These are phyloP conservation scores for Fregata magnificens DNA, from an alignment of 2,113 vertebrate species.

Conservation along the genomic window DNA sequence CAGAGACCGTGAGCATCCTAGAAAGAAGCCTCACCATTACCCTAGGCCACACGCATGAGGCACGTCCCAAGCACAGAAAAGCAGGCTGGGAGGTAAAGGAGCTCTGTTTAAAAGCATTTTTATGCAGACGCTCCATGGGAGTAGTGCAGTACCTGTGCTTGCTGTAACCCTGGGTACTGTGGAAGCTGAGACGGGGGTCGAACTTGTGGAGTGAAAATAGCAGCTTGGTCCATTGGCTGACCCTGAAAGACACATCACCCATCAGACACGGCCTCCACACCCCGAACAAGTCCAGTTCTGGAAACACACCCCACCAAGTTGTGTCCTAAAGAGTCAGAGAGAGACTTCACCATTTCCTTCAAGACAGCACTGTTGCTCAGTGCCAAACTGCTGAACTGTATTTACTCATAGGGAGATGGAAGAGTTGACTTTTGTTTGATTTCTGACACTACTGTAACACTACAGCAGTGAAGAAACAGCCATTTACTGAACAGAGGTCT, in stretches of 20 bases:
- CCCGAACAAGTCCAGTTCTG: not conserved
- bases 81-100: not conserved
- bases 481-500: not conserved
- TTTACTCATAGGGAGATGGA: not conserved
- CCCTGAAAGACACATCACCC: slow-evolving; percentile 65
- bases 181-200: slow-evolving; percentile 61
- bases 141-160: slow-evolving; percentile 66
- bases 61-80: not conserved
- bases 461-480: not conserved
- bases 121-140: fast-evolving
- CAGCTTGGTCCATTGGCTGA: slow-evolving; percentile 69
- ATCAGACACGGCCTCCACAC: not conserved
- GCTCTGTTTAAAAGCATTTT: too few species aligned
- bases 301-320: not conserved
- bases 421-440: not conserved
- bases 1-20: not conserved
- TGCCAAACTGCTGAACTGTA: not conserved
- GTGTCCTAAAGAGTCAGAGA: not conserved
- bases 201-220: slow-evolving; percentile 67
- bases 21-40: not conserved
- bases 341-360: not conserved
- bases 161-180: slow-evolving; percentile 71
- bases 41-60: fast-evolving
- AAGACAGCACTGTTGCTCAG: not conserved
- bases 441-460: not conserved